A percentile compares a stretch with the other conserved stretches of the same genome.
Evolutionary conservation across 2,797 vertebrate genomes (phyloP).

Genomic region (Aulostomus chinensis): DNA sequence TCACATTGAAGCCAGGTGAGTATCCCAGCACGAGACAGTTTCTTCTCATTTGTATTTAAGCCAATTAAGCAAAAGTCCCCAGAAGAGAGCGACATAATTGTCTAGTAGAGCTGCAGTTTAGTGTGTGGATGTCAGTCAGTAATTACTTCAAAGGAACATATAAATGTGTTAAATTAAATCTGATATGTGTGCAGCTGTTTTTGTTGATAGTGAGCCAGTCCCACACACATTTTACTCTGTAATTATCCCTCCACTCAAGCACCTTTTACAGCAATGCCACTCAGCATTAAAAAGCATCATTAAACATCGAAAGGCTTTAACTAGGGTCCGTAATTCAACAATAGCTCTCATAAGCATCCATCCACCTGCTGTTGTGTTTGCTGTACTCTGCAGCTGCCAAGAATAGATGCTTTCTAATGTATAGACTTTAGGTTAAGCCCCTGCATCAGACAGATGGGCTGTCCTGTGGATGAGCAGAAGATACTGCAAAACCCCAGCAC

Average conservation of each 20-base stretch:
- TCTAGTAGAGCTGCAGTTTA: too few relatives aligned
- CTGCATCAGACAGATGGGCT: constrained; percentile 67
- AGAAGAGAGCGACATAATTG: too few relatives aligned
- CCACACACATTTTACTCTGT: neutral
- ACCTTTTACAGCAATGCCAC: constrained; percentile 23
- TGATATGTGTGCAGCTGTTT: neutral
- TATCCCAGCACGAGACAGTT: too few relatives aligned
- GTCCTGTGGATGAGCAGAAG: constrained; percentile 36
- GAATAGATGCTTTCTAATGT: constrained; percentile 37
- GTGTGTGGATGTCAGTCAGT: too few relatives aligned
- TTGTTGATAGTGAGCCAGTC: neutral
- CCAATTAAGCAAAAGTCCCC: too few relatives aligned
- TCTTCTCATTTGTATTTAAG: too few relatives aligned
- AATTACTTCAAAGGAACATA: too few relatives aligned
- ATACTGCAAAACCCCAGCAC: constrained; percentile 12
- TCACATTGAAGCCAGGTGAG: constrained; percentile 91
- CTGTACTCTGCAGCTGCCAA: constrained; percentile 60
- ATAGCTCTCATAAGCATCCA: constrained; percentile 15
- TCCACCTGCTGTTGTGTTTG: constrained; percentile 63
- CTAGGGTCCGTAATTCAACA: constrained; percentile 36
- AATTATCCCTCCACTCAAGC: constrained; percentile 2
- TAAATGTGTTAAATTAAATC: too few relatives aligned
- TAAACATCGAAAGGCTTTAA: constrained; percentile 26
- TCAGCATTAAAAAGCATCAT: constrained; percentile 33
- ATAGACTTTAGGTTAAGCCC: constrained; percentile 50